These are phyloP conservation scores for Lichenostomus cassidix DNA, from an alignment of 2,113 vertebrate genomes.

Conservation along the genomic window DNA sequence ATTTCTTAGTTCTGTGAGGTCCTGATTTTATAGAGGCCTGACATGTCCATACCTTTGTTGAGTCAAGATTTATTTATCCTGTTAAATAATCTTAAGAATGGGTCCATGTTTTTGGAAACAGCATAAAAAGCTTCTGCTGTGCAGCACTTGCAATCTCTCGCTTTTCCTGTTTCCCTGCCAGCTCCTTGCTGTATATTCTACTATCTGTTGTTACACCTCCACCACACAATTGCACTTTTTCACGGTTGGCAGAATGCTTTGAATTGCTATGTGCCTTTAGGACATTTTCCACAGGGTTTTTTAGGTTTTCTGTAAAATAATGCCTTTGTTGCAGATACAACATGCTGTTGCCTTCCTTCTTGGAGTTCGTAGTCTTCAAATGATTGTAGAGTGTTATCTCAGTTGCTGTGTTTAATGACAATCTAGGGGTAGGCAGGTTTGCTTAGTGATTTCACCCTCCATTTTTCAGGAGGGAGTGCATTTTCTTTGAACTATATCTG, in stretches of 20 bases:
- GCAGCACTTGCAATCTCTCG: neutral
- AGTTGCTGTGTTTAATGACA: neutral
- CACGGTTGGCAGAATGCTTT: neutral
- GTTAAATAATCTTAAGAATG: neutral
- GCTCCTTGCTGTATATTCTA: neutral
- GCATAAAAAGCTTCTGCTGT: neutral
- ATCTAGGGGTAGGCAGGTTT: neutral
- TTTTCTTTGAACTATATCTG: neutral
- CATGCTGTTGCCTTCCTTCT: neutral
- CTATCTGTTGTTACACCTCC: accelerated
- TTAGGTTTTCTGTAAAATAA: neutral
- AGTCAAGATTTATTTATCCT: neutral
- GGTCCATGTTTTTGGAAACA: neutral
- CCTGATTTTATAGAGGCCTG: neutral
- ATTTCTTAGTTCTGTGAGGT: neutral
- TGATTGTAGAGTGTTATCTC: neutral
- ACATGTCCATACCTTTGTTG: neutral
- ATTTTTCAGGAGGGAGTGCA: neutral
- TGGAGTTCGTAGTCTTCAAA: neutral
- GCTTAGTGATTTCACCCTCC: neutral
- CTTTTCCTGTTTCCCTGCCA: neutral
- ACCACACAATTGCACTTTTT: neutral
- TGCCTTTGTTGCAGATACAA: neutral
- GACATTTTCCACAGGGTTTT: neutral
- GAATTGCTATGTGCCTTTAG: neutral